Evolutionary conservation across 2,797 vertebrate species (phyloP).

Genomic region (Poeciliopsis gracilis): DNA sequence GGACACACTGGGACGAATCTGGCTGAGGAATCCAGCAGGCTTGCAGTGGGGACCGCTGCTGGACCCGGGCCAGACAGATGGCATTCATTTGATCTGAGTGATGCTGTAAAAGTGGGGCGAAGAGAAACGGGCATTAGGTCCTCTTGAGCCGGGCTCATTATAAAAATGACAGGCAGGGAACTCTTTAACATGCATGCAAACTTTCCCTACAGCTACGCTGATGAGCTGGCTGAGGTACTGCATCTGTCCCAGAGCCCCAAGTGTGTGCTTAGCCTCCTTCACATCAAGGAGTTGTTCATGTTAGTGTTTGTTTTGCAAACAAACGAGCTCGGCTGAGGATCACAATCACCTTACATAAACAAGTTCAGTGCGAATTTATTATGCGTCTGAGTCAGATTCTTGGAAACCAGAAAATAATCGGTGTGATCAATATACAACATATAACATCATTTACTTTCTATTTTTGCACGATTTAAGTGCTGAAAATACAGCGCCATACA

Average conservation of each 20-base stretch:
- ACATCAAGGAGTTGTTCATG: background rate
- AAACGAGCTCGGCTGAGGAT: background rate
- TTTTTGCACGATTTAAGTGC: background rate
- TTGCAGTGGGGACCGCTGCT: slow-evolving; percentile 42
- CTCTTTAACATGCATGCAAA: slow-evolving; percentile 69
- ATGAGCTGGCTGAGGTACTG: slow-evolving; percentile 25
- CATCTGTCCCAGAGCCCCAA: slow-evolving; percentile 19
- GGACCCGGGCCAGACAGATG: slow-evolving; percentile 70
- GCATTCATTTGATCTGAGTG: slow-evolving; percentile 74
- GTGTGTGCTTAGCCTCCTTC: slow-evolving; percentile 25
- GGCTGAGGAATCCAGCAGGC: slow-evolving; percentile 45
- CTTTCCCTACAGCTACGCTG: slow-evolving; percentile 24
- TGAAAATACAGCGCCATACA: background rate
- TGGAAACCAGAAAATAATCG: background rate
- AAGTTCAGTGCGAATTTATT: background rate
- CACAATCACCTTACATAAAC: background rate
- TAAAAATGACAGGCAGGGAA: slow-evolving; percentile 50
- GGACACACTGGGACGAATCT: slow-evolving; percentile 37
- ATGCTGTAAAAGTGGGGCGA: slow-evolving; percentile 61
- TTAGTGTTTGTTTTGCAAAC: background rate
- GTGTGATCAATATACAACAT: background rate
- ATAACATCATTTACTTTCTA: background rate
- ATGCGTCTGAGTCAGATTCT: background rate
- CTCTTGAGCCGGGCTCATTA: slow-evolving; percentile 50
- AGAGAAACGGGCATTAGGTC: slow-evolving; percentile 66